Evolutionary conservation across 1,140 invertebrate genomes (phyloP), one percentile per base, ranked within the genome.

Genomic region (Atta texana): DNA sequence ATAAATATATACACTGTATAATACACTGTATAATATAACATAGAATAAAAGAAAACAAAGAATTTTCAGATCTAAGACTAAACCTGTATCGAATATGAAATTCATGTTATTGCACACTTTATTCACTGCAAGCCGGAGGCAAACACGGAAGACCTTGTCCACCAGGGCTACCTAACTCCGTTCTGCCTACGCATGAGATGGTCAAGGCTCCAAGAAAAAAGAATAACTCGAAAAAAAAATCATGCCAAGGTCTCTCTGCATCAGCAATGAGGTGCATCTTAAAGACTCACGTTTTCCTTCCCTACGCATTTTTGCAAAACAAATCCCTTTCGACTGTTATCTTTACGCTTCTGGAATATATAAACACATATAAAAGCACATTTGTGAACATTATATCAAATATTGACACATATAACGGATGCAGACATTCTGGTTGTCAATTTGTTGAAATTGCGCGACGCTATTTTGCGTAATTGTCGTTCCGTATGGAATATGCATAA

Each of bases 101-200:
- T 44, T 24, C 53, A 44, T 18, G 1, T 80, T 57, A 24, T 87
- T 77, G 84, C 69, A 64, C 69, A 77, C 75, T 74, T 75, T 87
- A 84, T 72, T 57, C 61, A 59, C 49, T 69, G 87, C 88, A 87
- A 89, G 86, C 85, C 85, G 85, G 72, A 82, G 80, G 85, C 78
- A 74, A 89, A 88, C 89, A 87, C 92, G 91, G 90, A 92, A 92
- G 91, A 63, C 78, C 78, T 87, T 86, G 90, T 87, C 49, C 75
- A 14, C 63, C 57, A 69, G 87, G 89, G 86, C 91, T 92, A 90
- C 88, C 87, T 90, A 81, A 88, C 87, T 80, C 75, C 80, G 69
- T 85, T 55, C 39, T 90, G 75, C 88, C 85, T 80, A 90, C 90
- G 90, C 89, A 88, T 85, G 87, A 86, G 72, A 77, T 88, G 85